Percentiles rank a stretch among this genome's conserved stretches.
These are phyloP conservation scores for Neolamprologus caudopunctatus DNA, from an alignment of 2,113 vertebrate species.

Conservation along the genomic window DNA sequence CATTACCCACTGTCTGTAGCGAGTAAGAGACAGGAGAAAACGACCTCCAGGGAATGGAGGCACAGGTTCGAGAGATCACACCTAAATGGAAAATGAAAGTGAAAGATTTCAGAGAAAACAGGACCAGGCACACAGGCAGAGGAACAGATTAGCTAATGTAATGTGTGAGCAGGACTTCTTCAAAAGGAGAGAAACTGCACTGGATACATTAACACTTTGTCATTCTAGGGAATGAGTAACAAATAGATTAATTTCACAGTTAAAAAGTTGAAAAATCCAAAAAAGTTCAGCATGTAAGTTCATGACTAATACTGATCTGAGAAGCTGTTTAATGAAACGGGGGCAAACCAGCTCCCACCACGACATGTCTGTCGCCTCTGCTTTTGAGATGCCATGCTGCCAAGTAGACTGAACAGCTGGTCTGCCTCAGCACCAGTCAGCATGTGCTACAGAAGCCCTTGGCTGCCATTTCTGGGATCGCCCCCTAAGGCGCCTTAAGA, in stretches of 20 bases:
- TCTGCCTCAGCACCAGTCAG: conserved; percentile 35
- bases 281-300: neutral
- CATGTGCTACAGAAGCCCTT: conserved; percentile 26
- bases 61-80: conserved; percentile 10
- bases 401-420: conserved; percentile 45
- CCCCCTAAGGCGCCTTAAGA: conserved; percentile 26
- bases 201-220: conserved; percentile 3
- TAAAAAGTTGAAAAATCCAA: neutral
- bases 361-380: conserved; percentile 6
- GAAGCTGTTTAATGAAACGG: neutral
- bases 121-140: neutral
- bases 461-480: conserved; percentile 32
- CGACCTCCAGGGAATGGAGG: conserved; percentile 16
- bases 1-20: conserved; percentile 42
- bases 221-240: neutral
- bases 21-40: conserved; percentile 15
- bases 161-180: neutral
- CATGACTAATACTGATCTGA: neutral
- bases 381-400: conserved; percentile 12
- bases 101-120: conserved; percentile 5
- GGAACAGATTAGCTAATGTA: conserved; percentile 17
- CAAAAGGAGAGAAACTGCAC: neutral
- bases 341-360: neutral
- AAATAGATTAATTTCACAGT: neutral
- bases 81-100: conserved; percentile 11